A percentile compares a stretch with the other conserved stretches of the same genome.
Evolutionary conservation across 2,888 invertebrate genomes (phyloP).

Genomic region (Drosophila anomalata): DNA sequence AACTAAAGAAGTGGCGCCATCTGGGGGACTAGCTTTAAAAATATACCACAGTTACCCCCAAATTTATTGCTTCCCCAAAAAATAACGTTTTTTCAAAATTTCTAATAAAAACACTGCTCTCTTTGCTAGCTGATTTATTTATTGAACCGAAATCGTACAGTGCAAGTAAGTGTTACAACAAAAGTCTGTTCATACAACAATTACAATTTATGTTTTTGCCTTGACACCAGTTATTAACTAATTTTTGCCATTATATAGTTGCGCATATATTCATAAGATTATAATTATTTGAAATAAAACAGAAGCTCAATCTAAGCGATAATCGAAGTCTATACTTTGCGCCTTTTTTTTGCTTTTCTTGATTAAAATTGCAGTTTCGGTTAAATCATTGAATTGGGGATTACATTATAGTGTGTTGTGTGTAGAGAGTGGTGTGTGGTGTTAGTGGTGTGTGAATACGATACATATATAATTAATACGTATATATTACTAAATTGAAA

Average conservation of each 20-base stretch:
- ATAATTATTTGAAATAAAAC: constrained; percentile 54
- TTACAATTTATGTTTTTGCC: constrained; percentile 41
- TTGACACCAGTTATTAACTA: constrained; percentile 39
- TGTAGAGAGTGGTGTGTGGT: neutral
- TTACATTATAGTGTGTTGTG: constrained; percentile 38
- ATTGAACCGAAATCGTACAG: constrained; percentile 61
- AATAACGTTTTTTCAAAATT: neutral
- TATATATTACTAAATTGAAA: constrained; percentile 60
- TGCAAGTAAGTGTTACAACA: constrained; percentile 51
- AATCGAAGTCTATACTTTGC: constrained; percentile 48
- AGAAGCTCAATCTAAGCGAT: constrained; percentile 52
- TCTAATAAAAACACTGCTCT: neutral
- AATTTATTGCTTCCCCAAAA: neutral
- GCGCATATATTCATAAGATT: constrained; percentile 20
- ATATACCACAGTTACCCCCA: neutral
- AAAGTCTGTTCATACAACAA: constrained; percentile 47
- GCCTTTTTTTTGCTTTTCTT: constrained; percentile 36
- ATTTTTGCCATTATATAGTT: constrained; percentile 45
- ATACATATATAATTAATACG: constrained; percentile 37
- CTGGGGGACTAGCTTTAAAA: accelerated
- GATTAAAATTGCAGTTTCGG: constrained; percentile 42
- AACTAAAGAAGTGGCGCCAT: constrained; percentile 4
- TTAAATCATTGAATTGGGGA: constrained; percentile 54
- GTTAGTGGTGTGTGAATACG: constrained; percentile 19
- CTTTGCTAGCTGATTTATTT: constrained; percentile 65